Base-by-base conservation (phyloP, 2,113 vertebrate species). In the Zapus hudsonius region DNA sequence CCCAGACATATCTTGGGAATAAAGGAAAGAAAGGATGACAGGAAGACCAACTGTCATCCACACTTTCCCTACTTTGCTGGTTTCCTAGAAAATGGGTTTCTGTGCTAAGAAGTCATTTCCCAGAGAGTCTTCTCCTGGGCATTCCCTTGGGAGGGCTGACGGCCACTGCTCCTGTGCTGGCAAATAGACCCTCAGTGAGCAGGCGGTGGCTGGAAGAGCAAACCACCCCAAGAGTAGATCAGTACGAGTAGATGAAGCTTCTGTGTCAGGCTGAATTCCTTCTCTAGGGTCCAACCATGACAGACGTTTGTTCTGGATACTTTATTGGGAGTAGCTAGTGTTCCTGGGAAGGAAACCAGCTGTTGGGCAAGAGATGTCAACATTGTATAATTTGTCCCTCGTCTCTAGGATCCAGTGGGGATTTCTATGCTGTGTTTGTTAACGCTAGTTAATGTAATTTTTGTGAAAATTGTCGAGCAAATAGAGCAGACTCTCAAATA, bases 401-500 rank as follows among this genome's bases (percentile, higher is more conserved):
- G 91, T 47, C 78, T 84, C 25, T 61, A 92, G 44, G 40, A 88
- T 93, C 88, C 86, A n/a, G 61, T 0, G 6, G 84, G 70, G 85
- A 97, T 94, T 96, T 61, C 61, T 55, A 44, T 29, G 63, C 74
- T 96, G 93, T n/a, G 42, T 94, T 91, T 36, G 38, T 92, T 96
- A 97, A 96, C 63, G 55, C 47, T 38, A 86, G 73, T 88, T 81
- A 96, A 95, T 96, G 93, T 85, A 95, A 97, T 96, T 96, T 96
- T 94, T 86, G 86, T 96, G 84, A 76, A 89, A 82, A 92, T 76
- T 97, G 94, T 87, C 95, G 89, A 97, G 89, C 44, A 95, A 97
- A 95, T 47, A 97, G 92, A 96, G 95, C 96, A 75, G 95, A 97
- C 40, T 72, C 84, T 95, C 92, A 97, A 97, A 97, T 22, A 89